Percentiles rank a stretch among this genome's conserved stretches.
Conservation (phyloP, 2,113 vertebrate species). For the Entelurus aequoreus region DNA sequence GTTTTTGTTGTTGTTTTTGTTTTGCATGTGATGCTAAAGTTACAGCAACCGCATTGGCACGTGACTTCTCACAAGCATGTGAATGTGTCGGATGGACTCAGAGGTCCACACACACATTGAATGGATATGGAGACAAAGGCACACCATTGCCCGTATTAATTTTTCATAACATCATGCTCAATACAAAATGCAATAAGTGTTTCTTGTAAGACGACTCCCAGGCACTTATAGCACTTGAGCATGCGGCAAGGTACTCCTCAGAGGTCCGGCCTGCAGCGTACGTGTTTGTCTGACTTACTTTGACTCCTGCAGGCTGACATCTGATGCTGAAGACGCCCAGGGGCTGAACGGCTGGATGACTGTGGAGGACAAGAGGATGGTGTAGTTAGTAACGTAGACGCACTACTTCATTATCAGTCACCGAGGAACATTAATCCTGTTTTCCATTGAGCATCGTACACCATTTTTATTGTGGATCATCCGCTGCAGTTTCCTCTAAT, state of each 20-base stretch:
- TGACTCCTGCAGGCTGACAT: constrained; percentile 54
- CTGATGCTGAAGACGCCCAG: constrained; percentile 51
- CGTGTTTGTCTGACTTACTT: constrained; percentile 58
- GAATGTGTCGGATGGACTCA: constrained; percentile 10
- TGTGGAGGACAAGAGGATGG: constrained; percentile 1
- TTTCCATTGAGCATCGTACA: constrained; percentile 34
- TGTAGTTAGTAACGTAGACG: constrained; percentile 4
- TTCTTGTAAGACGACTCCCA: constrained; percentile 76
- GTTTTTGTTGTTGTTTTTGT: too few species aligned
- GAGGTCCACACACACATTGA: constrained; percentile 24
- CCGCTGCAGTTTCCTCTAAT: constrained; percentile 2
- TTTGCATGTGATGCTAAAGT: constrained; percentile 19
- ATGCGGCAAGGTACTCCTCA: constrained; percentile 53
- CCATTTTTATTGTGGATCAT: constrained; percentile 27
- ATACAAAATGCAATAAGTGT: constrained; percentile 79
- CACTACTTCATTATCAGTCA: constrained; percentile 40
- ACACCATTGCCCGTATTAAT: constrained; percentile 65
- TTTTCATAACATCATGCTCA: constrained; percentile 78
- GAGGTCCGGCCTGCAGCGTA: constrained; percentile 36
- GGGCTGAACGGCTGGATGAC: constrained; percentile 27
- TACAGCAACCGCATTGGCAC: constrained; percentile 14
- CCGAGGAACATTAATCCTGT: constrained; percentile 46
- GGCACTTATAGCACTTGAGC: constrained; percentile 74
- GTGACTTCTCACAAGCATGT: constrained; percentile 14
- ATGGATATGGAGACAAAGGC: constrained; percentile 51